Base-by-base conservation (phyloP, 2,113 vertebrate species). In the Planiliza haematocheilus region DNA sequence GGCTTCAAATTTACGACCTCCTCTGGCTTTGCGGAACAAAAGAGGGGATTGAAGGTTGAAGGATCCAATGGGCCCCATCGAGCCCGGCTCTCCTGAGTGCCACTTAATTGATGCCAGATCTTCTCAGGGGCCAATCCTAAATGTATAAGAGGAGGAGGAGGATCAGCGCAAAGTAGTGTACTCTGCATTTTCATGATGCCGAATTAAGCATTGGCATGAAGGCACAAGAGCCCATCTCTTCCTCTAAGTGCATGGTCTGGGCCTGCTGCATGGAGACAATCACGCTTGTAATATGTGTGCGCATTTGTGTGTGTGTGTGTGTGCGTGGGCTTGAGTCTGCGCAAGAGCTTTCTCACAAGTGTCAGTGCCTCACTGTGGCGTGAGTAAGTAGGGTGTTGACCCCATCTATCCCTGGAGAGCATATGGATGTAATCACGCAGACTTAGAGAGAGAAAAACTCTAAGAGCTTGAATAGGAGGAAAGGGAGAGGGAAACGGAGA, bases 71-170 rank as follows among this genome's bases (percentile, higher is more conserved):
- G 90, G 83, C 83, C 88, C 90, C 90, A 82, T 89, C 83, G 59
- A 86, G 79, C 70, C 50, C 36, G 41, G 81, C 82, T 91, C 86
- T 83, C 86, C 74, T 85, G 70, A 88, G 77, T 71, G 69, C 77
- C 73, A 83, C 85, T 87, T 92, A 93, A 94, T 91, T 83, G 91
- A 89, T 91, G 79, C 92, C 92, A 94, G 92, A 94, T 85, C 88
- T 80, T 85, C 74, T 85, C 82, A 85, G 79, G 82, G 87, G 73
- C 82, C 83, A 69, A 49, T 73, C 70, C 84, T 86, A 72, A 81
- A 86, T 64, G 74, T 76, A 86, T 71, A 64, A 53, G 60, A 67
- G 73, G 69, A 81, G 71, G 80, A 82, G 85, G 83, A 60, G 83
- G 86, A 89, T 86, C 70, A 70, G 61, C 65, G 67, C 7, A 17